Evolutionary conservation across 2,113 vertebrate species (phyloP).

Genomic region (Neodontobutis hainanensis): DNA sequence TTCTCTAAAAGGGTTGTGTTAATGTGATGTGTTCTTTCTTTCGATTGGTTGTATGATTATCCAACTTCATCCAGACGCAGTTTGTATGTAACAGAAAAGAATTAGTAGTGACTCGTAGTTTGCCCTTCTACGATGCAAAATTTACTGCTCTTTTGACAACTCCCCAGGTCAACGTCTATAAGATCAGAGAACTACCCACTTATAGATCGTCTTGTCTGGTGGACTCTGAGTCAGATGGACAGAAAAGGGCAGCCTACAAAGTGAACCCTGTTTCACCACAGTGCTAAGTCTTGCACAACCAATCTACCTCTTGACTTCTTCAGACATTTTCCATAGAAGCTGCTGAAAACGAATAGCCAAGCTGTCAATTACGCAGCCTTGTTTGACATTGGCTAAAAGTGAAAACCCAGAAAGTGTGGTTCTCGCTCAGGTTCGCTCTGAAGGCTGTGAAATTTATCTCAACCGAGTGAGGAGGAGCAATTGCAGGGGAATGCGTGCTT

Average conservation of each 20-base stretch:
- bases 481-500: constrained; percentile 45
- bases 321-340: constrained; percentile 60
- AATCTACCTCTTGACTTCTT: constrained; percentile 63
- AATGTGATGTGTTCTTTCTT: too few species aligned
- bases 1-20: too few species aligned
- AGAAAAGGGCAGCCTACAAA: constrained; percentile 37
- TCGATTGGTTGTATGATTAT: too few species aligned
- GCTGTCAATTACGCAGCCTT: constrained; percentile 64
- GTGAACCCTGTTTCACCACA: constrained; percentile 29
- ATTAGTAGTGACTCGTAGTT: too few species aligned
- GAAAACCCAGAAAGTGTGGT: constrained; percentile 57
- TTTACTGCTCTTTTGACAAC: constrained; percentile 52
- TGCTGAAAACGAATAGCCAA: constrained; percentile 43
- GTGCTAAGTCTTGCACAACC: constrained; percentile 21
- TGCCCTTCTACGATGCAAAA: constrained; percentile 46
- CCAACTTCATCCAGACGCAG: too few species aligned
- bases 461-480: constrained; percentile 31
- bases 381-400: constrained; percentile 55
- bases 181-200: constrained; percentile 36
- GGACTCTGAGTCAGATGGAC: constrained; percentile 42
- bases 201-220: constrained; percentile 46
- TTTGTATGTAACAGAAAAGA: too few species aligned
- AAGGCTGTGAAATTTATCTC: constrained; percentile 47
- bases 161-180: constrained; percentile 29
- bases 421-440: constrained; percentile 49